Evolutionary conservation across 1,140 invertebrate genomes (phyloP).

Genomic region (Pseudomyrmex flavicornis): DNA sequence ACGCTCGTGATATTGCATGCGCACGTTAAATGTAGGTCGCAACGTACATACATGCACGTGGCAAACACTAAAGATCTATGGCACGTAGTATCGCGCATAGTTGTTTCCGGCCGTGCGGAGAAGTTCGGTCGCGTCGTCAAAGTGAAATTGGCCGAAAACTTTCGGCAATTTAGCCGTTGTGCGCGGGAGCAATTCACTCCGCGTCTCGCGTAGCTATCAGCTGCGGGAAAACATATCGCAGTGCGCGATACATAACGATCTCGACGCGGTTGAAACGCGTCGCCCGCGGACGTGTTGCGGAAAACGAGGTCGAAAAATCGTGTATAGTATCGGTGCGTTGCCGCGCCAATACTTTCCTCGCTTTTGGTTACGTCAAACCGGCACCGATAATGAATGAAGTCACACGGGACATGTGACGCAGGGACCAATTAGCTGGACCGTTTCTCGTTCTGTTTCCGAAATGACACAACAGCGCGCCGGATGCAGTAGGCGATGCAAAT

Average conservation of each 20-base stretch:
- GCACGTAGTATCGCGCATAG: constrained; percentile 37
- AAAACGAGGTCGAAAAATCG: constrained; percentile 25
- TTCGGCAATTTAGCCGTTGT: constrained; percentile 69
- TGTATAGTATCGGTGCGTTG: neutral
- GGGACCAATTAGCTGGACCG: constrained; percentile 63
- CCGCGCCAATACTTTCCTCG: constrained; percentile 20
- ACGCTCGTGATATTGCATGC: no score
- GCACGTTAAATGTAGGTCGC: constrained; percentile 5
- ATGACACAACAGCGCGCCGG: constrained; percentile 22
- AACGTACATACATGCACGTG: neutral
- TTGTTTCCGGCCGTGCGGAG: constrained; percentile 17
- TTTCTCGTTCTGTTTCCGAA: constrained; percentile 40
- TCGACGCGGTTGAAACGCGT: constrained; percentile 34
- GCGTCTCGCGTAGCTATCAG: constrained; percentile 21
- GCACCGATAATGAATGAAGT: constrained; percentile 60
- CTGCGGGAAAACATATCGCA: constrained; percentile 20
- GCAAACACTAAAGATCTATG: constrained; percentile 43
- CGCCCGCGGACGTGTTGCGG: neutral
- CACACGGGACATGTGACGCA: constrained; percentile 54
- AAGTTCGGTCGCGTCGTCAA: constrained; percentile 54
- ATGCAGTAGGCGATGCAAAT: constrained; percentile 8
- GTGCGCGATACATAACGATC: constrained; percentile 14
- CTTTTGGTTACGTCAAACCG: constrained; percentile 43
- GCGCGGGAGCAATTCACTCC: constrained; percentile 67
- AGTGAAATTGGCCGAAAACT: constrained; percentile 74